Evolutionary conservation across 2,113 vertebrate genomes (phyloP), one percentile per base, ranked within the genome.

Genomic region (Macrotus californicus): DNA sequence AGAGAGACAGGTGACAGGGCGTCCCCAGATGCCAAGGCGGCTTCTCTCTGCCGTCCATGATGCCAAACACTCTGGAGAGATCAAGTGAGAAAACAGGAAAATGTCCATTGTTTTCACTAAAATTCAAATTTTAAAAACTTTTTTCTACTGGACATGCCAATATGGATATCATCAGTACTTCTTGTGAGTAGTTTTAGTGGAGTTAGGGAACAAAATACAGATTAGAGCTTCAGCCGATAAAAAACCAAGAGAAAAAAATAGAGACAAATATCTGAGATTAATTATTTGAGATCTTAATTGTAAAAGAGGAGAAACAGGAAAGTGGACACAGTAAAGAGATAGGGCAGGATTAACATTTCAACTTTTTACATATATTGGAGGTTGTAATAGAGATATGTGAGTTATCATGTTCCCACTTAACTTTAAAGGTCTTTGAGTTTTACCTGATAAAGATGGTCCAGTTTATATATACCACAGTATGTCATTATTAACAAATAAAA

Each of bases 391-490:
- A 22, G 6, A 22, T 8, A 67, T 73, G 15, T 64, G 4, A 75
- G 66, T 3, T 67, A 82, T 66, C 50, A 39, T 52, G 7, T 50
- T 69, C 46, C 59, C 29, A 72, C 36, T 41, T 72, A 66, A 81
- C 48, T 82, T 81, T 92, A 77, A 88, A 81, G 16, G 36, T 77
- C 29, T 67, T 87, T 93, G n/a, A 43, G n/a, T 50, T 82, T 95
- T 91, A 59, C 66, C 64, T 81, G 19, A 77, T 26, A 77, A 61
- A 16, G 72, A 73, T 67, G 48, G 7, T 39, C 16, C 24, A 67
- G 67, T 73, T 94, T 77, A 67, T 76, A 86, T 82, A 70, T 34
- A 52, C 80, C 4, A 54, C 26, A 84, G 54, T 56, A 64, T 70
- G 18, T 2, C 46, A 81, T 24, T 56, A 59, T 66, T 81, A 91